Conservation (phyloP, 2,797 vertebrate species). For the Oreortyx pictus region DNA sequence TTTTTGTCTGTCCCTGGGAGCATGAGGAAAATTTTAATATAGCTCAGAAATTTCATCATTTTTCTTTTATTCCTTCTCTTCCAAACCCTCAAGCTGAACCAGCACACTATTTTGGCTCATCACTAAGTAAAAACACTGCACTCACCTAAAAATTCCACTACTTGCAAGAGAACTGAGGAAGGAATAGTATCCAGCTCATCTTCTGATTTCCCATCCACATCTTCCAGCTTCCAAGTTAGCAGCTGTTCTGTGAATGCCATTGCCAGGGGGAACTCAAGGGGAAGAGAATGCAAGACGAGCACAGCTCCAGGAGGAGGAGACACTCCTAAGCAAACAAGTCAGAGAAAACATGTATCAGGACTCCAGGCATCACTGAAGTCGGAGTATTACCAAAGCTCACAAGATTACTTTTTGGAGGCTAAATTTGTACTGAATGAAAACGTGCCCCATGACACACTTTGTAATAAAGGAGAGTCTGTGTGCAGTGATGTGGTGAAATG, state of each 20-base stretch:
- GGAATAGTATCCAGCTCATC: conserved; percentile 94
- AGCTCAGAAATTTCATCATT: neutral
- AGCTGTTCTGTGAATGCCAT: conserved; percentile 97
- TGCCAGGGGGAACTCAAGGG: conserved; percentile 94
- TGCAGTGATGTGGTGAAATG: neutral
- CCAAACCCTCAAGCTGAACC: neutral
- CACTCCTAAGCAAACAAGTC: conserved; percentile 82
- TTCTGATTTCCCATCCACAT: conserved; percentile 85
- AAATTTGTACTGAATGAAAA: neutral
- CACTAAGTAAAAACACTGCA: neutral
- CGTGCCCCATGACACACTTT: neutral
- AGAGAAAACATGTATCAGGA: neutral
- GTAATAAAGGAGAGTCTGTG: neutral
- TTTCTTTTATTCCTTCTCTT: neutral
- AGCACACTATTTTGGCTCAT: neutral
- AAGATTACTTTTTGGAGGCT: neutral
- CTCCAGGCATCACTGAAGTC: neutral
- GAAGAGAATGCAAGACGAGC: conserved; percentile 93
- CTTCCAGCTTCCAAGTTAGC: conserved; percentile 91
- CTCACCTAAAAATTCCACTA: conserved; percentile 94
- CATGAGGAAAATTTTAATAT: neutral
- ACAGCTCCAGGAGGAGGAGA: conserved; percentile 95
- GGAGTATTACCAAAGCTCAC: accelerated
- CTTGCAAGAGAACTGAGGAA: conserved; percentile 91
- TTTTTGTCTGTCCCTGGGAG: neutral